Percentiles rank a stretch among this genome's conserved stretches.
Conservation (phyloP, 2,113 vertebrate genomes). For the Trogon melanurus region DNA sequence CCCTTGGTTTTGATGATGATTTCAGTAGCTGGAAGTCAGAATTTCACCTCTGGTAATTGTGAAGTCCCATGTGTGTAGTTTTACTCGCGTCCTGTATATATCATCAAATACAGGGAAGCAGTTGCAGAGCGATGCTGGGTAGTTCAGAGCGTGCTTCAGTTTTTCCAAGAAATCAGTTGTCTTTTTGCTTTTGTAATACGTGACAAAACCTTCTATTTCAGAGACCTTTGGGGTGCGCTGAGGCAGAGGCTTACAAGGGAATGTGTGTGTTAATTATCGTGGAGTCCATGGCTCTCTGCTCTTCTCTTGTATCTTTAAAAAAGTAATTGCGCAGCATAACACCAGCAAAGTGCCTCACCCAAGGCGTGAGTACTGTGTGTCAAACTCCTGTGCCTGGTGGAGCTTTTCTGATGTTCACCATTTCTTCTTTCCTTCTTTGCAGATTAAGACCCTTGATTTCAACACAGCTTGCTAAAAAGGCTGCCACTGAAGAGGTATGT, state of each 20-base stretch:
- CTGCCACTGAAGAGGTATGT: slow-evolving; percentile 82
- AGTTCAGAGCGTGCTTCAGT: background rate
- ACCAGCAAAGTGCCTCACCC: background rate
- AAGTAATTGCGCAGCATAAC: background rate
- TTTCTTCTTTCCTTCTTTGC: slow-evolving; percentile 40
- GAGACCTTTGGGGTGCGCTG: background rate
- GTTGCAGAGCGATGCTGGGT: background rate
- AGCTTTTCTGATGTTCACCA: background rate
- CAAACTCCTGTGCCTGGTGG: background rate
- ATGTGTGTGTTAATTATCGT: background rate
- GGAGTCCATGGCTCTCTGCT: background rate
- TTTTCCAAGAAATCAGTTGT: background rate
- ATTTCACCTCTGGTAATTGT: background rate
- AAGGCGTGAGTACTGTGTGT: background rate
- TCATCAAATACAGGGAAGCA: background rate
- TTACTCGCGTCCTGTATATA: background rate
- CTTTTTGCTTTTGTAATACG: background rate
- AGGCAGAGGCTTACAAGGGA: background rate
- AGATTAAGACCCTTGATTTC: slow-evolving; percentile 88
- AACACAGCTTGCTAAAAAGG: slow-evolving; percentile 83
- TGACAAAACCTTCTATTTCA: background rate
- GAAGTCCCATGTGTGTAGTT: background rate
- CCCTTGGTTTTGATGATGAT: background rate
- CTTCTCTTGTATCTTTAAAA: background rate
- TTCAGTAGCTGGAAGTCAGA: background rate